A percentile compares a stretch with the other conserved stretches of the same genome.
Conservation (phyloP, 2,888 invertebrate genomes). For the Melanophora roralis region DNA sequence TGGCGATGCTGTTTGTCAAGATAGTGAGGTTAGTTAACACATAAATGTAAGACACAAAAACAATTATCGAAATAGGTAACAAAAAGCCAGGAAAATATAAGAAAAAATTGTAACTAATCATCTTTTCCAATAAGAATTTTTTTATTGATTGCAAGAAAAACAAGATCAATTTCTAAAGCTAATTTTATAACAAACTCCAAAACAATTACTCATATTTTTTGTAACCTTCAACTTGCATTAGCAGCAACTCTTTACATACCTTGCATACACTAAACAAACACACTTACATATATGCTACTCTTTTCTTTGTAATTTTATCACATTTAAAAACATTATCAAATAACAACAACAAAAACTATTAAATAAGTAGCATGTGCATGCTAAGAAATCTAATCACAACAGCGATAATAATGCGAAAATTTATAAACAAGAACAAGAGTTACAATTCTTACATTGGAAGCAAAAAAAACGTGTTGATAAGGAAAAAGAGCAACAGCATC, state of each 20-base stretch:
- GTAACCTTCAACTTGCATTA: not conserved
- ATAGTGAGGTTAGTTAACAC: constrained; percentile 74
- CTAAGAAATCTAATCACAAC: constrained; percentile 50
- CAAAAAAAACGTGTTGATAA: constrained; percentile 11
- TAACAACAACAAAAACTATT: constrained; percentile 8
- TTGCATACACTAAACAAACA: constrained; percentile 45
- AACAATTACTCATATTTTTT: constrained; percentile 16
- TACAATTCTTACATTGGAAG: constrained; percentile 8
- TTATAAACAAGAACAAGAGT: constrained; percentile 36
- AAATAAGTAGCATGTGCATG: constrained; percentile 54
- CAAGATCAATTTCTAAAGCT: constrained; percentile 32
- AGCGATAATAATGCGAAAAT: constrained; percentile 52
- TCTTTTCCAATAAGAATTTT: constrained; percentile 17
- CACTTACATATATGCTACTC: constrained; percentile 18
- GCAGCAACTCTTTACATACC: constrained; percentile 7
- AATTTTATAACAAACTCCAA: constrained; percentile 23
- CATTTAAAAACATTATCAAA: constrained; percentile 24
- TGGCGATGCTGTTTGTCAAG: constrained; percentile 71
- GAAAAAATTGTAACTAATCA: constrained; percentile 69
- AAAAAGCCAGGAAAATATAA: constrained; percentile 6
- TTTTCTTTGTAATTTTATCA: constrained; percentile 27
- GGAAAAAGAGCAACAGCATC: not conserved
- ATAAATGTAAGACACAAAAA: constrained; percentile 1
- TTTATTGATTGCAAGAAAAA: constrained; percentile 1
- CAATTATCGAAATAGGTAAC: constrained; percentile 5